These are phyloP conservation scores for Plestiodon gilberti DNA, from an alignment of 2,113 vertebrate genomes.

Conservation along the genomic window DNA sequence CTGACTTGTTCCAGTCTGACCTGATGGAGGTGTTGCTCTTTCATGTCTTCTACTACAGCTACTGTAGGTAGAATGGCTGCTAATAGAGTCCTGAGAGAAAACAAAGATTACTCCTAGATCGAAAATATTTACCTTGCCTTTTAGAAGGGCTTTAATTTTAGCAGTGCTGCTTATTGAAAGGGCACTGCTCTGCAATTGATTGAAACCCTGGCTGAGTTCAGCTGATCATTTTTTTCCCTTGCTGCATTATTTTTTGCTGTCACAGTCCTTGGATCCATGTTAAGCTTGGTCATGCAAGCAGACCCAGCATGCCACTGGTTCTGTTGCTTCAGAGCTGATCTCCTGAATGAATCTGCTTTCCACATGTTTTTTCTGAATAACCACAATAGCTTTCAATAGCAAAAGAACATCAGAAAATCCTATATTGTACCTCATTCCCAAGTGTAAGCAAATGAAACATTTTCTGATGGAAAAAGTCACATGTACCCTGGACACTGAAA, in stretches of 20 bases:
- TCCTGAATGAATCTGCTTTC: background rate
- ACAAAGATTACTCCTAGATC: background rate
- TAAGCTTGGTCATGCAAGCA: background rate
- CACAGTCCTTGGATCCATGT: background rate
- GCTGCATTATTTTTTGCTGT: background rate
- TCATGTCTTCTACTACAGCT: no score
- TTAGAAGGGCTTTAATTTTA: background rate
- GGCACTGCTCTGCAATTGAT: background rate
- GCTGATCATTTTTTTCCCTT: background rate
- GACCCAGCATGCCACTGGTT: background rate
- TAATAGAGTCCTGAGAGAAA: no score
- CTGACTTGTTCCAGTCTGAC: no score
- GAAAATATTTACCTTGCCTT: background rate
- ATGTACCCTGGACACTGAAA: background rate
- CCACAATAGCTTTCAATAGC: background rate
- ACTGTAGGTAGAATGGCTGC: no score
- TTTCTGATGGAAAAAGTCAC: background rate
- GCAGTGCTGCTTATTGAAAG: background rate
- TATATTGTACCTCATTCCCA: background rate
- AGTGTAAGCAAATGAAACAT: background rate
- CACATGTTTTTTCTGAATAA: background rate
- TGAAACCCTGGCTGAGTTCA: background rate
- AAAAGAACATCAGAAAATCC: background rate
- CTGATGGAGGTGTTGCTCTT: no score
- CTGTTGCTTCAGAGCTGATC: background rate